These are phyloP conservation scores for Amorpha juglandis DNA, from an alignment of 2,888 invertebrate genomes.

Conservation along the genomic window DNA sequence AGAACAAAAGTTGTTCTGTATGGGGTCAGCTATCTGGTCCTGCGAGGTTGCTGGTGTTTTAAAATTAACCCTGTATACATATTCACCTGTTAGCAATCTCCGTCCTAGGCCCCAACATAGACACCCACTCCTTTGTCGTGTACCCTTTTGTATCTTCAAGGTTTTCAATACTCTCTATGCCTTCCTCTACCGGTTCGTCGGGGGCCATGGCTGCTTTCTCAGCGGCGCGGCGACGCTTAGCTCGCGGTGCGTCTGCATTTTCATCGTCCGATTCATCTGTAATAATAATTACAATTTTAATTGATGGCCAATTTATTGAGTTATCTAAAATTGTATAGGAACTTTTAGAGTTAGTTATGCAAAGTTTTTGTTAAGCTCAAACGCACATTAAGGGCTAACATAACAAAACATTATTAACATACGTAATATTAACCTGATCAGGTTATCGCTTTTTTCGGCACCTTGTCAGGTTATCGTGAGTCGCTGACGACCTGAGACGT, in stretches of 20 bases:
- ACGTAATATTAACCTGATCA: too few species aligned
- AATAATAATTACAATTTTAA: neutral
- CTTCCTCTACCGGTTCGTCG: constrained; percentile 90
- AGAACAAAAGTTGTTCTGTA: too few species aligned
- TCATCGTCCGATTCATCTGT: constrained; percentile 92
- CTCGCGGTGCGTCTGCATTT: constrained; percentile 86
- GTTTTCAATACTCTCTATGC: constrained; percentile 98
- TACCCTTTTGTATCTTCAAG: constrained; percentile 98
- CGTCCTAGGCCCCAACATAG: constrained; percentile 96
- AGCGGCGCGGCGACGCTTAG: constrained; percentile 90
- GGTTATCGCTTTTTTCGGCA: too few species aligned
- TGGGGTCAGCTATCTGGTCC: too few species aligned
- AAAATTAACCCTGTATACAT: too few species aligned
- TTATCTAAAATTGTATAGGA: neutral
- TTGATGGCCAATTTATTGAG: too few species aligned
- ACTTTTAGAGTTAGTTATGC: neutral
- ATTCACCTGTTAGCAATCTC: constrained; percentile 94
- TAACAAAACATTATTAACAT: too few species aligned
- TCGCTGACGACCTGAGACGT: too few species aligned
- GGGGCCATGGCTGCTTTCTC: constrained; percentile 94
- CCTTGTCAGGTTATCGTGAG: too few species aligned
- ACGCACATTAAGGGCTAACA: too few species aligned
- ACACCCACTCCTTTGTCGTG: constrained; percentile 97
- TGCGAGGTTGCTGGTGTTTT: too few species aligned
- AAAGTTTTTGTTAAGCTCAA: too few species aligned